phyloP scores from a whole-genome alignment of 2,888 invertebrate species.

The Ectropis crepuscularia region DNA sequence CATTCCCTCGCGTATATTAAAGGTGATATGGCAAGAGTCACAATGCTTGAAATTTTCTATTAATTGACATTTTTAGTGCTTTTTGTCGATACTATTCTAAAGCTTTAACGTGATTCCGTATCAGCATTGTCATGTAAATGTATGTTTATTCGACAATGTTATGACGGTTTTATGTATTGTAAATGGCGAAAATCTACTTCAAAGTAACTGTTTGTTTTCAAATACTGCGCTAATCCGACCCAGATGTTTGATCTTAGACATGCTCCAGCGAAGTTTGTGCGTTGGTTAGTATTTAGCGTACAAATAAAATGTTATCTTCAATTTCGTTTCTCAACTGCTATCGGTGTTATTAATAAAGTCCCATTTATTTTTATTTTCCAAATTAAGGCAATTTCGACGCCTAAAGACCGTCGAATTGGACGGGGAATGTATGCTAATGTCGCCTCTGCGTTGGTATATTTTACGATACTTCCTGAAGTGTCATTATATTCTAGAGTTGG shows the following conservation, averaged over 20 bases:
- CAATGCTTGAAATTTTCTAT: constrained; percentile 72
- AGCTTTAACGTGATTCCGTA: constrained; percentile 61
- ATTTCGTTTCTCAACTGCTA: constrained; percentile 38
- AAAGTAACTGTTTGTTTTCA: constrained; percentile 50
- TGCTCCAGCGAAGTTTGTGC: constrained; percentile 2
- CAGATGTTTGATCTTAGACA: constrained; percentile 33
- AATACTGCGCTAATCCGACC: constrained; percentile 41
- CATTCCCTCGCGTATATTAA: constrained; percentile 65
- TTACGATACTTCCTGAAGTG: constrained; percentile 73
- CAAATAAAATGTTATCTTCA: constrained; percentile 47
- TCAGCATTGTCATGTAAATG: constrained; percentile 59
- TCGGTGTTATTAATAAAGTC: constrained; percentile 57
- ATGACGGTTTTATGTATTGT: constrained; percentile 54
- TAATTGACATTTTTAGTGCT: constrained; percentile 73
- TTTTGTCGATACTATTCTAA: constrained; percentile 63
- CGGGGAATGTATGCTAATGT: constrained; percentile 78
- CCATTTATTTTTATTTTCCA: constrained; percentile 73
- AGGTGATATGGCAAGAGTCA: constrained; percentile 68
- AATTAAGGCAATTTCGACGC: constrained; percentile 73
- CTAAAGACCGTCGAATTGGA: constrained; percentile 69
- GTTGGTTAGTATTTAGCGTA: constrained; percentile 14
- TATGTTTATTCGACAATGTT: constrained; percentile 55
- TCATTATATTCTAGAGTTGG: constrained; percentile 66
- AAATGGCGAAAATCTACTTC: constrained; percentile 47
- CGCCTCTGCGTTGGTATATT: constrained; percentile 63